Evolutionary conservation across 2,888 invertebrate species (phyloP), one percentile per base, ranked within the genome.

Genomic region (Ernsta delagoae): DNA sequence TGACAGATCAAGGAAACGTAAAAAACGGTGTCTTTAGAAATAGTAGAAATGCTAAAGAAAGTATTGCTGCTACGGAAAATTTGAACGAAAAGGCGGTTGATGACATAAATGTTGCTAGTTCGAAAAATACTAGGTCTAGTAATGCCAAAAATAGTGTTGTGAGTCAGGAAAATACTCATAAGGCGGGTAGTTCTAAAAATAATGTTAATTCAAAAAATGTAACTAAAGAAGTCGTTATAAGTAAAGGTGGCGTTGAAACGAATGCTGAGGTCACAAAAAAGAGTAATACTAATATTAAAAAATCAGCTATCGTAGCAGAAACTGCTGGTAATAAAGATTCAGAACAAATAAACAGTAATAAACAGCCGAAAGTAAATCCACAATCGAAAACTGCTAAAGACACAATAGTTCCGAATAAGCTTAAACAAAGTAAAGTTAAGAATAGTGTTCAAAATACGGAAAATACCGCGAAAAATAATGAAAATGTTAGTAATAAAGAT

Each of bases 1-100:
- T 61, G 4, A 61, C 11, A 16, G 41, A 54, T 39, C 9, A 68
- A n/a, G 67, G 36, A 61, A 61, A 68, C 48, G 9, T 41, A 11
- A 59, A 34, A 5, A 61, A 4, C 2, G 54, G 43, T 11, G 45
- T 11, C 24, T 41, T 31, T 31, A 39, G 39, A 8, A 9, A 9
- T 41, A 48, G 5, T 7, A 59, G 24, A 12, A 24, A 0, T 39
- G 24, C 5, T 50, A 59, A 50, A 11, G 31, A 50, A 5, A 59
- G 4, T 53, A 9, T 41, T 41, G 41, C 31, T 12, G 41, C 1
- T 41, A 36, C 24, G 11, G 45, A 48, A 16, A 56, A 56, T 11
- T 6, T 41, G 6, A 5, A 11, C 5, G 31, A 31, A 0, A 56
- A 65, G 7, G n/a, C 16, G 24, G 16, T 6, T 41, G 16, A 11